Conservation (phyloP, 1,140 invertebrate genomes). For the Microplitis demolitor region DNA sequence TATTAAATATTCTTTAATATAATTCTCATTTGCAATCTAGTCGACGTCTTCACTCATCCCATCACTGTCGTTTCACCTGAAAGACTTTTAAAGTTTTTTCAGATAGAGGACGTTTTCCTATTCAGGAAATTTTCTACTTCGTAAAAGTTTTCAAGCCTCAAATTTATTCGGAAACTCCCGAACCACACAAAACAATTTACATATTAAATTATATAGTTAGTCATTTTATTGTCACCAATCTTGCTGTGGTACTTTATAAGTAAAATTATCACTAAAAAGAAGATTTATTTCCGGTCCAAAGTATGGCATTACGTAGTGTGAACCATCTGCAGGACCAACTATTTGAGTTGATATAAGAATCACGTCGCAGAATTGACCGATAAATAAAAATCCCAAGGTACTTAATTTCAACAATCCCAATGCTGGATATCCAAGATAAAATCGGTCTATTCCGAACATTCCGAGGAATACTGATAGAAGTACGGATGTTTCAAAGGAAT, state of each 20-base stretch:
- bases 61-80: too few relatives aligned
- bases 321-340: slow-evolving; percentile 93
- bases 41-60: too few relatives aligned
- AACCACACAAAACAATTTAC: too few relatives aligned
- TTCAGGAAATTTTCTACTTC: too few relatives aligned
- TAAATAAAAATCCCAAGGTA: slow-evolving; percentile 94
- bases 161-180: too few relatives aligned
- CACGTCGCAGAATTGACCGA: slow-evolving; percentile 94
- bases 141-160: too few relatives aligned
- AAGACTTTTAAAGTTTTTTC: too few relatives aligned
- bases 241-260: slow-evolving; percentile 79
- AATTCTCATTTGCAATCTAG: too few relatives aligned
- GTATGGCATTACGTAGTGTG: slow-evolving; percentile 93
- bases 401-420: slow-evolving; percentile 93
- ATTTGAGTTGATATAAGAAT: slow-evolving; percentile 93
- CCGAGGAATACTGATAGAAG: slow-evolving; percentile 93
- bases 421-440: slow-evolving; percentile 96
- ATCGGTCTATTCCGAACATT: slow-evolving; percentile 96
- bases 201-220: too few relatives aligned
- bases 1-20: too few relatives aligned
- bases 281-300: slow-evolving; percentile 87
- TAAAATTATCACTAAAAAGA: slow-evolving; percentile 83
- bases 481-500: slow-evolving; percentile 89
- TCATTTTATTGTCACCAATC: slow-evolving; percentile 69
- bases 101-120: too few relatives aligned